Base-by-base conservation (phyloP, 2,797 vertebrate species). In the Halcyon badia region DNA sequence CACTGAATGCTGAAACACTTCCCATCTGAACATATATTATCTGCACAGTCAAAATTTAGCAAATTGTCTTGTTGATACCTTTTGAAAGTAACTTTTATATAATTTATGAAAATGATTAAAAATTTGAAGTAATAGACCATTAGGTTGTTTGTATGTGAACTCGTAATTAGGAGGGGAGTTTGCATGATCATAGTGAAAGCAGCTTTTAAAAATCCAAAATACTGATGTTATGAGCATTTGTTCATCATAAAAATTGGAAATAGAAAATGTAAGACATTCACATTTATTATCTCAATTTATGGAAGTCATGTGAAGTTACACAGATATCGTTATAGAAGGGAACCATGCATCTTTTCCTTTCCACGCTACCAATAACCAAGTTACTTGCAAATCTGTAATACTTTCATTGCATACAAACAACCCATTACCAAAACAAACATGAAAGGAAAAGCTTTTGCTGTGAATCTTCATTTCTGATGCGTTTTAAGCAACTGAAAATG, bases 401-500 rank as follows among this genome's bases (percentile, higher is more conserved):
- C 10, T 91, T 69, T 17, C 46, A 85, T 28, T 81, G 35, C 58
- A 73, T 65, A 91, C 57, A 80, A 89, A 90, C 60, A 96, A 35
- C 30, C 72, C 73, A 83, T 77, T 91, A 54, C 64, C 79, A 92
- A 93, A 44, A 89, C 33, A 93, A 91, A 94, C 54, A 91, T 41
- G 20, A 80, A 83, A 87, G 69, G 42, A 91, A 95, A 94, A 90
- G 91, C 68, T 89, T 82, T 81, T 44, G 69, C 49, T 75, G 19
- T 91, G 69, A 58, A 71, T 90, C 70, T 81, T 83, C 46, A 56
- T 70, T 94, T 93, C 69, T 92, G 83, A 94, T 95, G 94, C 26
- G 71, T 64, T 96, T 96, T 83, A 91, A 94, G 95, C 90, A 97
- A 96, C 95, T 94, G 64, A 91, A 89, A 91, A 94, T 91, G 94